Evolutionary conservation across 1,140 invertebrate genomes (phyloP).

Genomic region (Dinoponera quadriceps): DNA sequence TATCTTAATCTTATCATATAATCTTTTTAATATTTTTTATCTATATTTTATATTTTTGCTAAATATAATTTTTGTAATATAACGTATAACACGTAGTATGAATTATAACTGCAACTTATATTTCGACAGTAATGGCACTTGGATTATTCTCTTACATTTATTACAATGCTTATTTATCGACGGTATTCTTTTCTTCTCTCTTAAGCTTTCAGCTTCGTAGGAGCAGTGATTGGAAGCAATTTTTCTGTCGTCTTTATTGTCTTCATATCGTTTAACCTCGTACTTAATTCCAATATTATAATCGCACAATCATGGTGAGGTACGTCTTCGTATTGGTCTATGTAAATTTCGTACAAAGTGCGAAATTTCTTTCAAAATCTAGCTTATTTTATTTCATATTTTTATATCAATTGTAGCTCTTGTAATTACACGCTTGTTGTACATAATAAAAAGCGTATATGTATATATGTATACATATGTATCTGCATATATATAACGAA

Average conservation of each 20-base stretch:
- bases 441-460: neutral
- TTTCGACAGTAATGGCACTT: slow-evolving; percentile 25
- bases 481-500: slow-evolving; percentile 6
- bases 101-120: neutral
- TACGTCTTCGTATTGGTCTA: slow-evolving; percentile 59
- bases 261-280: slow-evolving; percentile 26
- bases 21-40: neutral
- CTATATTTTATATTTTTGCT: slow-evolving; percentile 13
- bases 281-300: slow-evolving; percentile 58
- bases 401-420: slow-evolving; percentile 60
- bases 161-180: slow-evolving; percentile 54
- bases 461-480: too few species aligned
- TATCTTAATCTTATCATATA: slow-evolving; percentile 23
- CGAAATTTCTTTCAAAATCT: slow-evolving; percentile 49
- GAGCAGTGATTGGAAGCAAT: slow-evolving; percentile 40
- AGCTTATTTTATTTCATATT: slow-evolving; percentile 63
- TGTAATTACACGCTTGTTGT: slow-evolving; percentile 65
- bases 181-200: slow-evolving; percentile 34
- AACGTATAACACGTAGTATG: slow-evolving; percentile 43
- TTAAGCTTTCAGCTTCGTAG: slow-evolving; percentile 64
- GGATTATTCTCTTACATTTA: slow-evolving; percentile 29
- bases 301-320: slow-evolving; percentile 43
- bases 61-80: slow-evolving; percentile 16
- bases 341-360: slow-evolving; percentile 47
- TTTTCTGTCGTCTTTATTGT: slow-evolving; percentile 1